Conservation (phyloP, 2,113 vertebrate genomes). For the Indicator indicator region DNA sequence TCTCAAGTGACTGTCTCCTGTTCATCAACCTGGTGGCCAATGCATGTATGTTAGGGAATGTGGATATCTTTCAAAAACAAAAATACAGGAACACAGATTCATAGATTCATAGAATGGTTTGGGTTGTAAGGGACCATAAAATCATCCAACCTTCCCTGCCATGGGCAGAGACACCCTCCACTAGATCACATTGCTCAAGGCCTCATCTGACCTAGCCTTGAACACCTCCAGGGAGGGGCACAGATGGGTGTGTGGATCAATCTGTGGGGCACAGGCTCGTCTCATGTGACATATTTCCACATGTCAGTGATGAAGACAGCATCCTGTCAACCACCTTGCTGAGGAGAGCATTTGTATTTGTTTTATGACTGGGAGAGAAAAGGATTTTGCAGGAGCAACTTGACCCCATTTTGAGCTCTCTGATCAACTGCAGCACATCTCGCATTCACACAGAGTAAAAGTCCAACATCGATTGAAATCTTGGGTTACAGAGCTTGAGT, state of each 20-base stretch:
- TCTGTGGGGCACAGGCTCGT: too few species aligned
- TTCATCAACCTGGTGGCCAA: not conserved
- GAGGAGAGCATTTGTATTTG: not conserved
- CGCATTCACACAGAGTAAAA: not conserved
- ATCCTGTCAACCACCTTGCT: not conserved
- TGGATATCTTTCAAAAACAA: not conserved
- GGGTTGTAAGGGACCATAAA: too few species aligned
- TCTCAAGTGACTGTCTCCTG: not conserved
- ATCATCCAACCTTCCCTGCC: too few species aligned
- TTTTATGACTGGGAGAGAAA: not conserved
- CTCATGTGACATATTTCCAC: too few species aligned
- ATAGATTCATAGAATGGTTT: too few species aligned
- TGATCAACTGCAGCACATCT: not conserved
- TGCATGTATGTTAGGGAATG: not conserved
- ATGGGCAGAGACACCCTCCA: too few species aligned
- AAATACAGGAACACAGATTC: not conserved
- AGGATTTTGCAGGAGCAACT: not conserved
- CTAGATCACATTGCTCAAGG: too few species aligned
- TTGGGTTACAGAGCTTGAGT: not conserved
- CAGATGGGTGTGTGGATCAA: too few species aligned
- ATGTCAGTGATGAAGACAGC: not conserved
- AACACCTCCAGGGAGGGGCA: too few species aligned
- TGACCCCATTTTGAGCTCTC: not conserved
- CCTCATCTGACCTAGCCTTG: too few species aligned
- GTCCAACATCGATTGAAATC: not conserved